Conservation (phyloP, 2,113 vertebrate genomes). For the Orthochromis malagaraziensis region DNA sequence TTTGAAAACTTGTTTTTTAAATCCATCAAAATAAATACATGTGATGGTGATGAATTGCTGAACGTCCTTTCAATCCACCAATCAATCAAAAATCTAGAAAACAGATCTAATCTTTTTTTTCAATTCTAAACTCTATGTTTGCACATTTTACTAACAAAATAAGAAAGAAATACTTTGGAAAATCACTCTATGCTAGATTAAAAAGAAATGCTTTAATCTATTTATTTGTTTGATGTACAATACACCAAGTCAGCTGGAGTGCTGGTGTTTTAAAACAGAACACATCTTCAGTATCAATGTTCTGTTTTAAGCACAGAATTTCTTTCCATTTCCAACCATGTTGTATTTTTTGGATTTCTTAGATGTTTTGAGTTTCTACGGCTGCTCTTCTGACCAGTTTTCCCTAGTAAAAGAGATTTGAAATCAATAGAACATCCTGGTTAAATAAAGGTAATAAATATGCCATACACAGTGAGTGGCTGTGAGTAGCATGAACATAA, state of each 20-base stretch:
- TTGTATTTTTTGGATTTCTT: neutral
- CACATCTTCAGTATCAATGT: neutral
- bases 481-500: neutral
- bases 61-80: neutral
- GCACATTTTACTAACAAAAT: neutral
- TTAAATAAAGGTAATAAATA: neutral
- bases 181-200: neutral
- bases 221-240: neutral
- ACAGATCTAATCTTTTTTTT: neutral
- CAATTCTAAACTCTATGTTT: neutral
- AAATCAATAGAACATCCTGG: neutral
- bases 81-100: neutral
- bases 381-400: neutral
- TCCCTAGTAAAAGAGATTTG: neutral
- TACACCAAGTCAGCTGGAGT: neutral
- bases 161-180: neutral
- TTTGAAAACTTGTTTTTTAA: neutral
- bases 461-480: neutral
- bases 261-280: neutral
- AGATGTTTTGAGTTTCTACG: neutral
- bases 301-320: neutral
- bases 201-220: neutral
- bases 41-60: neutral
- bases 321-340: neutral
- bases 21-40: neutral